Conservation (phyloP, 2,888 invertebrate species). For the Cordilura impudica region DNA sequence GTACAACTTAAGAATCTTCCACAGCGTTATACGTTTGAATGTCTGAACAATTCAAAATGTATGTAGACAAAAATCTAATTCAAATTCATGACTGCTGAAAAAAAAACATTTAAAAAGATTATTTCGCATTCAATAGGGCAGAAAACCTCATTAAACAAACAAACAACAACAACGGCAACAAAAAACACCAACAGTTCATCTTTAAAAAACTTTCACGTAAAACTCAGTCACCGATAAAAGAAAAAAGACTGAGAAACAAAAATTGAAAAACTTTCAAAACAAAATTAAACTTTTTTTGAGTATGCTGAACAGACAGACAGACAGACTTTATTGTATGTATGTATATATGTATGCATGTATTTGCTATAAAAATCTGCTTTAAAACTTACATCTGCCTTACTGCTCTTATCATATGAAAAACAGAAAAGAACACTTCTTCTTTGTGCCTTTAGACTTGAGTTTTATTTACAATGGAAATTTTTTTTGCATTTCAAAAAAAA, state of each 20-base stretch:
- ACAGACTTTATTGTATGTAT: slow-evolving; percentile 2
- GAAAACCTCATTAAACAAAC: slow-evolving; percentile 42
- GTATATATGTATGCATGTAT: slow-evolving; percentile 19
- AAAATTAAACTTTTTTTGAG: slow-evolving; percentile 11
- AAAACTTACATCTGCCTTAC: background rate
- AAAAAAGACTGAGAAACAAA: slow-evolving; percentile 13
- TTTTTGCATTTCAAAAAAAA: slow-evolving; percentile 19
- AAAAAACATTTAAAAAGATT: background rate
- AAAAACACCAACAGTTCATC: slow-evolving; percentile 9
- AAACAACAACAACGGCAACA: background rate
- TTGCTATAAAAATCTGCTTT: slow-evolving; percentile 21
- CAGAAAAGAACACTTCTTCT: slow-evolving; percentile 2
- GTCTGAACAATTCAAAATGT: no score
- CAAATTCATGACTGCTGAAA: background rate
- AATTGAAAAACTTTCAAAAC: slow-evolving; percentile 30
- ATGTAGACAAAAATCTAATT: background rate
- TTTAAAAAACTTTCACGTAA: slow-evolving; percentile 50
- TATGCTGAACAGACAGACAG: background rate
- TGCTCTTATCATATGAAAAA: slow-evolving; percentile 43
- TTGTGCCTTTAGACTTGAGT: slow-evolving; percentile 23
- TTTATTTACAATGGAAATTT: slow-evolving; percentile 34
- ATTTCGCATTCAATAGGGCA: slow-evolving; percentile 29
- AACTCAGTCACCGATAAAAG: slow-evolving; percentile 43
- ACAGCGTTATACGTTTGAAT: no score
- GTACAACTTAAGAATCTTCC: no score